Evolutionary conservation across 2,888 invertebrate species (phyloP).

Genomic region (Meta bourneti): DNA sequence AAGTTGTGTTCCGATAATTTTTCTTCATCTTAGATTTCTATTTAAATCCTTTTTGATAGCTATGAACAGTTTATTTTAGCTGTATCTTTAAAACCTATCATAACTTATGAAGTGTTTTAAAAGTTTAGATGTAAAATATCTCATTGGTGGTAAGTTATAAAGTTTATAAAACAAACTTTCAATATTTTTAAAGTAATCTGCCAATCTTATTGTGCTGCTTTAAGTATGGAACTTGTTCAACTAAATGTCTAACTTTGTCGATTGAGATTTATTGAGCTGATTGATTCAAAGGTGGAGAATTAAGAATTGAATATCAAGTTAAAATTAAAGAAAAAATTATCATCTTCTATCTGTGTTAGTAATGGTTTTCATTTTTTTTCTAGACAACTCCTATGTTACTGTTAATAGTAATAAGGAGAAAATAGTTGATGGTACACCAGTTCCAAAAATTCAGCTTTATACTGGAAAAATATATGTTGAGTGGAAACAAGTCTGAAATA

Average conservation of each 20-base stretch:
- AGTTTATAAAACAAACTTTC: no score
- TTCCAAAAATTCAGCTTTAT: constrained; percentile 90
- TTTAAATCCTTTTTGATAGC: no score
- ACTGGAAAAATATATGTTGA: constrained; percentile 90
- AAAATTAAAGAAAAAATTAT: neutral
- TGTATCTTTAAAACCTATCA: no score
- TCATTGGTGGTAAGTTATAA: no score
- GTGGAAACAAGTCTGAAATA: constrained; percentile 88
- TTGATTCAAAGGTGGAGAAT: neutral
- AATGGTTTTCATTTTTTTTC: neutral
- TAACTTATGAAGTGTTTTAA: no score
- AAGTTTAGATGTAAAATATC: no score
- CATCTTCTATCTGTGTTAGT: neutral
- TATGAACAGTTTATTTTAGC: no score
- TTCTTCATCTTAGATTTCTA: neutral
- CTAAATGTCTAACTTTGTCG: neutral
- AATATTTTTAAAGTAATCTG: no score
- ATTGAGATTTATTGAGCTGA: neutral
- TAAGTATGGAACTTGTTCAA: neutral
- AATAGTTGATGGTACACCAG: constrained; percentile 84
- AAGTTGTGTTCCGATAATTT: neutral
- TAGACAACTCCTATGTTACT: constrained; percentile 45
- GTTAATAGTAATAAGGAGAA: constrained; percentile 61
- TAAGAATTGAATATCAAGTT: neutral
- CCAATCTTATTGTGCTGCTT: neutral